Conservation (phyloP, 2,888 invertebrate species). For the Hemicrepidius hirtus region DNA sequence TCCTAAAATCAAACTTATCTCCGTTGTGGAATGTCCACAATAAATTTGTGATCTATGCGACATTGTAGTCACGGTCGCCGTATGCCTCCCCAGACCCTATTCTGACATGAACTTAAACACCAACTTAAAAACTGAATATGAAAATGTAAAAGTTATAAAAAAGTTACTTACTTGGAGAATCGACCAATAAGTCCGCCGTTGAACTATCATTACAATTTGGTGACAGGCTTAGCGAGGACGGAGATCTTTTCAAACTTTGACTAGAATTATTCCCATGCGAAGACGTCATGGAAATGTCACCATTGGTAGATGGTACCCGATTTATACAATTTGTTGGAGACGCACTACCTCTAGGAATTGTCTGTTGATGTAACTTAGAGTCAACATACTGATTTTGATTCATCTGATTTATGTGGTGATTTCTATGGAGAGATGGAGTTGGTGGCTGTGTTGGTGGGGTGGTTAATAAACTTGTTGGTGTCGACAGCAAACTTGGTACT, state of each 20-base stretch:
- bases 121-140: not conserved
- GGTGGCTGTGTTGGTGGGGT: constrained; percentile 54
- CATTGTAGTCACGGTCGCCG: too few relatives aligned
- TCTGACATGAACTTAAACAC: too few relatives aligned
- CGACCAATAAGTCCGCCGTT: constrained; percentile 82
- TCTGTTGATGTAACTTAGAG: constrained; percentile 63
- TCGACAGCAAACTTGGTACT: constrained; percentile 61
- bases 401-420: constrained; percentile 69
- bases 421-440: constrained; percentile 47
- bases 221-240: constrained; percentile 75
- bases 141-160: too few relatives aligned
- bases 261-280: constrained; percentile 77
- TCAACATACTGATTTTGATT: constrained; percentile 66
- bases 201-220: constrained; percentile 79
- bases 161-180: constrained; percentile 86
- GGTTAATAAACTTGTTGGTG: constrained; percentile 59
- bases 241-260: constrained; percentile 77
- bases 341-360: constrained; percentile 61
- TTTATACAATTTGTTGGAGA: constrained; percentile 77
- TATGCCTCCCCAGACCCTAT: too few relatives aligned
- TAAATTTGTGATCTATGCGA: too few relatives aligned
- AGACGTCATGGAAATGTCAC: constrained; percentile 89
- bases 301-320: constrained; percentile 85
- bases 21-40: too few relatives aligned
- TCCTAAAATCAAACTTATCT: too few relatives aligned